Evolutionary conservation across 2,888 invertebrate genomes (phyloP).

Genomic region (Hydrotaea diabolus): DNA sequence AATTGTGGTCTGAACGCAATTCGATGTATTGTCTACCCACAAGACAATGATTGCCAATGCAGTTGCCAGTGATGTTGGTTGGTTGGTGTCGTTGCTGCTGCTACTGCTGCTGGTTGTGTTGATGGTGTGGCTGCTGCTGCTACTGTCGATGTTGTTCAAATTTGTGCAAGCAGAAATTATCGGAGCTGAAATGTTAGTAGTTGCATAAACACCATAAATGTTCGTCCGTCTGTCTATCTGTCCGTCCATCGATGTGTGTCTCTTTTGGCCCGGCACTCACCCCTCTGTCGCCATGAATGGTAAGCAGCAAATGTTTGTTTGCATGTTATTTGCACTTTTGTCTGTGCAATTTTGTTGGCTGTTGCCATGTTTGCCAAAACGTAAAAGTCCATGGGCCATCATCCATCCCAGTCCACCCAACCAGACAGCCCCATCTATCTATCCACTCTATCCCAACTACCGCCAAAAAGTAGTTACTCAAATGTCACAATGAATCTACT

Average conservation of each 20-base stretch:
- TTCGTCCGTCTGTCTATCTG: background rate
- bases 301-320: background rate
- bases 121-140: too few relatives aligned
- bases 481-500: constrained; percentile 7
- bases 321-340: background rate
- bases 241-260: background rate
- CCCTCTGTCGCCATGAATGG: too few relatives aligned
- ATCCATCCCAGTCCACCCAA: too few relatives aligned
- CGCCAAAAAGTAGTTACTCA: background rate
- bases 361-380: background rate
- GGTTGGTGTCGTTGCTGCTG: background rate
- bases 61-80: background rate
- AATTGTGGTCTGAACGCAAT: constrained; percentile 67
- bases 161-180: background rate
- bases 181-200: background rate
- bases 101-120: background rate
- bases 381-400: background rate
- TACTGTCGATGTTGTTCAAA: background rate
- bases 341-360: background rate
- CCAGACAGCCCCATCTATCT: background rate
- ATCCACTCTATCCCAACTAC: background rate
- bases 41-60: constrained; percentile 47
- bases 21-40: constrained; percentile 38
- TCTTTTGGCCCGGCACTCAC: too few relatives aligned
- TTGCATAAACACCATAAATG: background rate